Conservation (phyloP, 37 sponge, comb jelly and placozoan genomes). For the Diacarnus erythraeanus region DNA sequence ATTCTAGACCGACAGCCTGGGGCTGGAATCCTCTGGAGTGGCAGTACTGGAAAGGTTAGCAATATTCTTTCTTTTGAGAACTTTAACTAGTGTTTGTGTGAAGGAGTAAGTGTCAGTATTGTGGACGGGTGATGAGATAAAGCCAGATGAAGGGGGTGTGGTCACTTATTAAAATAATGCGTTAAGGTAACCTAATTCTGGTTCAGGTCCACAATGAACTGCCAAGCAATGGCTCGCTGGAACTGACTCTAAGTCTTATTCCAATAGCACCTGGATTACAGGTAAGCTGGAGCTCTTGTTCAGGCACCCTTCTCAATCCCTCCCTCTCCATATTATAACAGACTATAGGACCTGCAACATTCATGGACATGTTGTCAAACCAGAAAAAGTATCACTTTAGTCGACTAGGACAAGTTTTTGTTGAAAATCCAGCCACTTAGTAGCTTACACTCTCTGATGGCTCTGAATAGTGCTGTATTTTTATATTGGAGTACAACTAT, state of each 20-base stretch:
- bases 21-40: conserved; percentile 64
- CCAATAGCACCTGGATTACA: conserved; percentile 74
- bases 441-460: too few relatives aligned
- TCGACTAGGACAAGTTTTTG: conserved; percentile 59
- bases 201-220: conserved; percentile 56
- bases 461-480: too few relatives aligned
- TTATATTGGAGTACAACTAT: too few relatives aligned
- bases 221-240: conserved; percentile 14
- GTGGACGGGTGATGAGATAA: too few relatives aligned
- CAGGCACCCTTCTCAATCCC: background rate
- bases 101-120: too few relatives aligned
- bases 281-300: conserved; percentile 15
- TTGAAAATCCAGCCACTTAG: conserved; percentile 18
- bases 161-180: background rate
- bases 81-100: too few relatives aligned
- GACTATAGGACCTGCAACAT: conserved; percentile 32
- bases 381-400: conserved; percentile 57
- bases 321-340: background rate
- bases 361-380: conserved; percentile 49
- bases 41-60: conserved; percentile 57
- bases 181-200: background rate
- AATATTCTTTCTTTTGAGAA: background rate
- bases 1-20: conserved; percentile 38
- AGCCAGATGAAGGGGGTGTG: background rate
- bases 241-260: conserved; percentile 28